phyloP scores from a whole-genome alignment of 2,797 vertebrate genomes.

The Amblyraja radiata region DNA sequence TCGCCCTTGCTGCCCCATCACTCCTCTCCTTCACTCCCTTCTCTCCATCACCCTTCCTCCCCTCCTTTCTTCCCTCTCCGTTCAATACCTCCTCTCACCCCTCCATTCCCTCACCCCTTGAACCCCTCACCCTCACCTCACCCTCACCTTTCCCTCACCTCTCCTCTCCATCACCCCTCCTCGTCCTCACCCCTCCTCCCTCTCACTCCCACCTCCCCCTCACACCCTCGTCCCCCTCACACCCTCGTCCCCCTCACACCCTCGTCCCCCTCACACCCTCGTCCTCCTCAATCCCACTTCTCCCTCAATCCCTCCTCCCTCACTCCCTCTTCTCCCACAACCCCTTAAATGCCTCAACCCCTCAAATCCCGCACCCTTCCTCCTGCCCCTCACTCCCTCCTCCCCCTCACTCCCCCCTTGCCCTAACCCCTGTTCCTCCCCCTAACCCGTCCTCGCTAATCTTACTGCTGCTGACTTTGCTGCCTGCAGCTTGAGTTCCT shows the following conservation, averaged over 20 bases:
- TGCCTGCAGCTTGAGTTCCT: neutral
- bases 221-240: accelerated
- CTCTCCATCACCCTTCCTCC: neutral
- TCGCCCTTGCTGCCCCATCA: no score
- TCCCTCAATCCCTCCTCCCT: no score
- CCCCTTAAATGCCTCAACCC: no score
- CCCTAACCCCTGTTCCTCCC: neutral
- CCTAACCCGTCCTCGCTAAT: neutral
- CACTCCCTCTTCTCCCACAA: neutral
- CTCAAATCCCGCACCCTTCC: no score
- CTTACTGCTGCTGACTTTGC: neutral
- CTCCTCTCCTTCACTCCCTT: no score
- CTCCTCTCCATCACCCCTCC: neutral
- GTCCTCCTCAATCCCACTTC: no score
- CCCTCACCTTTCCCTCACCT: neutral
- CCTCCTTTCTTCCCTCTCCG: neutral
- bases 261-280: neutral
- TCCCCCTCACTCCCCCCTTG: neutral
- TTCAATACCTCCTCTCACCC: neutral
- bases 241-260: neutral
- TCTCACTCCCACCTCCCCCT: accelerated
- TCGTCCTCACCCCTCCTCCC: no score
- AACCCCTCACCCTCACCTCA: neutral
- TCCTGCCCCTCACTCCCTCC: neutral
- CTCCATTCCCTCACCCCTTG: neutral